phyloP scores from a whole-genome alignment of 92 coral and sea anemone species.

The Nematostella vectensis region DNA sequence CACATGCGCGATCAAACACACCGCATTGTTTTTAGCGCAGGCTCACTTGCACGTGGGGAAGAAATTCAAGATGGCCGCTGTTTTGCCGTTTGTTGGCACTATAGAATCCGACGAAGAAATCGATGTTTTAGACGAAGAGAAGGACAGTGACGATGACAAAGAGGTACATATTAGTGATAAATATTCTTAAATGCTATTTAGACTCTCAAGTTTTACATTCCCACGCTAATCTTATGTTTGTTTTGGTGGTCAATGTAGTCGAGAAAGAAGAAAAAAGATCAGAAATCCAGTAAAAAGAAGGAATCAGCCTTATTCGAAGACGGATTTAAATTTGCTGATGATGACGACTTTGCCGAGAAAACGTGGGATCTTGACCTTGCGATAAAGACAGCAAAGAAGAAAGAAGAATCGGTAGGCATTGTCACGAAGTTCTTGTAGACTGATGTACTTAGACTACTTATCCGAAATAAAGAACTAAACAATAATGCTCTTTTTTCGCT shows the following conservation, averaged over 20 bases:
- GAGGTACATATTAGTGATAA: conserved; percentile 24
- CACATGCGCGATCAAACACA: no score
- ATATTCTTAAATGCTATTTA: background rate
- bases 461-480: no score
- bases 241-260: background rate
- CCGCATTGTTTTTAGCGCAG: no score
- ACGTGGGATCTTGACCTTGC: conserved; percentile 87
- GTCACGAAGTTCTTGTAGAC: background rate
- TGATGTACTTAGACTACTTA: background rate
- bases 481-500: no score
- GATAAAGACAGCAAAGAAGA: conserved; percentile 57
- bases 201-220: background rate
- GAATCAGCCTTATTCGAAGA: conserved; percentile 53
- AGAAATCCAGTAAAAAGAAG: conserved; percentile 15
- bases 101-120: conserved; percentile 94
- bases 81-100: conserved; percentile 81
- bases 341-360: conserved; percentile 30
- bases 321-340: conserved; percentile 66
- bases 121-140: conserved; percentile 64
- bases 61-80: conserved; percentile 78
- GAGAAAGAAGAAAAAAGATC: background rate
- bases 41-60: conserved; percentile 19
- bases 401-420: conserved; percentile 50
- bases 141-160: conserved; percentile 72
- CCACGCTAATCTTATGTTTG: background rate